A percentile compares a stretch with the other conserved stretches of the same genome.
phyloP scores from a whole-genome alignment of 1,140 invertebrate species.

The Dreissena polymorpha region DNA sequence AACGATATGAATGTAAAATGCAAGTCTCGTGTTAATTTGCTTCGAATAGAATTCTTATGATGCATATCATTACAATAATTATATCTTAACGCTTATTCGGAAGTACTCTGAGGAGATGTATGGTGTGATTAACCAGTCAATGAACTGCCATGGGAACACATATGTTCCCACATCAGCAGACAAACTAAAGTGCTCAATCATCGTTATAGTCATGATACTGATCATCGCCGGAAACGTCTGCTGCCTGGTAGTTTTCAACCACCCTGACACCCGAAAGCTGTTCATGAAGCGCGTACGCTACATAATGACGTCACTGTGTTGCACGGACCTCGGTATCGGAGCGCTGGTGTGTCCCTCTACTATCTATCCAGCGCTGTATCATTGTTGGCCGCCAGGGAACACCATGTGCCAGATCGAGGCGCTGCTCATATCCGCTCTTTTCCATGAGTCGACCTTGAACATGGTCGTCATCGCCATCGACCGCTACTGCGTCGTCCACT shows the following conservation, averaged over 20 bases:
- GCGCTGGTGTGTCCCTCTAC: slow-evolving; percentile 52
- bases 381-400: slow-evolving; percentile 91
- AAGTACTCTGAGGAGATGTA: not conserved
- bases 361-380: slow-evolving; percentile 51
- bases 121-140: slow-evolving; percentile 23
- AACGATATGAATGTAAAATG: no score
- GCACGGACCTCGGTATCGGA: slow-evolving; percentile 58
- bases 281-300: slow-evolving; percentile 53
- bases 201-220: slow-evolving; percentile 39
- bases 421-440: slow-evolving; percentile 86
- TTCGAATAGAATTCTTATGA: no score
- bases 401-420: slow-evolving; percentile 93
- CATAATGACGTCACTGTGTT: slow-evolving; percentile 61
- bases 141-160: slow-evolving; percentile 40
- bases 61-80: no score
- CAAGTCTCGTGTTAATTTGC: no score
- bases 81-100: no score
- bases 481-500: slow-evolving; percentile 96
- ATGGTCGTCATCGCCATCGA: slow-evolving; percentile 97
- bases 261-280: slow-evolving; percentile 15
- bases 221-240: slow-evolving; percentile 57
- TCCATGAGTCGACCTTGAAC: slow-evolving; percentile 97
- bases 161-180: slow-evolving; percentile 24
- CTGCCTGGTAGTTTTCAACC: slow-evolving; percentile 54
- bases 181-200: slow-evolving; percentile 36